Evolutionary conservation across 2,888 invertebrate genomes (phyloP).

Genomic region (Eurois occulta): DNA sequence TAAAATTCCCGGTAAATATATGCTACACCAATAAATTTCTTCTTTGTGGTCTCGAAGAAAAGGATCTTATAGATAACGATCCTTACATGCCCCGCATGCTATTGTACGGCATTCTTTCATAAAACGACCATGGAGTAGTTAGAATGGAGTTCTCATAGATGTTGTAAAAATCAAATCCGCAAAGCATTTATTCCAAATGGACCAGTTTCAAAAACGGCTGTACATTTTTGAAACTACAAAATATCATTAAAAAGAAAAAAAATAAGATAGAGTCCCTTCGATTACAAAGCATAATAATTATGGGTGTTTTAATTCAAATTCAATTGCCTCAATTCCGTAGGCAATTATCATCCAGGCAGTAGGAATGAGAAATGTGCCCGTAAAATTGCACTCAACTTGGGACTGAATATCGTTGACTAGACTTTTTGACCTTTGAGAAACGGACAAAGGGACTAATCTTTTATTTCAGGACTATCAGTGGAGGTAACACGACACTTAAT

Average conservation of each 20-base stretch:
- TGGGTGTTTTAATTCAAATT: background rate
- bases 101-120: conserved; percentile 56
- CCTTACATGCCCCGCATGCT: conserved; percentile 39
- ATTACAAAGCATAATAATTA: background rate
- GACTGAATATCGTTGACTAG: background rate
- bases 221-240: background rate
- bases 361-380: background rate
- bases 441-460: background rate
- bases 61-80: conserved; percentile 49
- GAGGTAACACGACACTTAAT: background rate
- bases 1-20: conserved; percentile 51
- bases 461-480: background rate
- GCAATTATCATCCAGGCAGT: background rate
- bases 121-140: conserved; percentile 6
- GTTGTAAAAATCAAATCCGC: background rate
- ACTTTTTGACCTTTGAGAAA: background rate
- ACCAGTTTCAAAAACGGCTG: background rate
- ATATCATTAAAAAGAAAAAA: background rate
- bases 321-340: background rate
- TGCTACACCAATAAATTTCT: conserved; percentile 50
- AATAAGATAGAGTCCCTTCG: background rate
- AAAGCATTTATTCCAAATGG: background rate
- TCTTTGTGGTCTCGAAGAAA: conserved; percentile 47
- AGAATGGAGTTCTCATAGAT: conserved; percentile 9
- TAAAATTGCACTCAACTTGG: background rate